Percentiles rank a stretch among this genome's conserved stretches.
Evolutionary conservation across 2,888 invertebrate genomes (phyloP).

Genomic region (Caprella mutica): DNA sequence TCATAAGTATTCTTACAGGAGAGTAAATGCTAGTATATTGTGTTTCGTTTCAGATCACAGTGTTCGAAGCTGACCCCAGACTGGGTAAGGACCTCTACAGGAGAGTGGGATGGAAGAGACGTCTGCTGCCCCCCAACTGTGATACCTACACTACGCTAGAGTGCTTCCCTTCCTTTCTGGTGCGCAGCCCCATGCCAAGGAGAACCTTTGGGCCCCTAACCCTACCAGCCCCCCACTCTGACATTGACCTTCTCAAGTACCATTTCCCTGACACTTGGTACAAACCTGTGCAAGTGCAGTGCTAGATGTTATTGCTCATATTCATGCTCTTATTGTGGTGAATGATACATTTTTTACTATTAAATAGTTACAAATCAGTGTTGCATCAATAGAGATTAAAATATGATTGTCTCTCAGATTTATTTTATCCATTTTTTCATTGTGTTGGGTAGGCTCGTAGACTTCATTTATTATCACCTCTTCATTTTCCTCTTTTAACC

Average conservation of each 20-base stretch:
- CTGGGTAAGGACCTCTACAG: slow-evolving; percentile 39
- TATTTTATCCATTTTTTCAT: too few relatives aligned
- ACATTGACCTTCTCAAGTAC: slow-evolving; percentile 50
- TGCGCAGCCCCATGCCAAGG: slow-evolving; percentile 44
- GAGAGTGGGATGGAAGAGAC: slow-evolving; percentile 47
- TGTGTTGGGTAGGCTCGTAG: too few relatives aligned
- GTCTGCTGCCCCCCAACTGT: slow-evolving; percentile 47
- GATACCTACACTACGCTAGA: slow-evolving; percentile 45
- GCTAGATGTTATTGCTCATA: too few relatives aligned
- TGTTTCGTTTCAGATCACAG: slow-evolving; percentile 42
- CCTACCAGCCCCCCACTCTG: slow-evolving; percentile 48
- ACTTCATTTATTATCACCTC: too few relatives aligned
- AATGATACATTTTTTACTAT: too few relatives aligned
- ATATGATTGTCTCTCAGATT: too few relatives aligned
- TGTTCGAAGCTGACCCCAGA: slow-evolving; percentile 45
- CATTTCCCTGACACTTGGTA: slow-evolving; percentile 50
- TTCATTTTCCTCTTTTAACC: too few relatives aligned
- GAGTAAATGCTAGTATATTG: too few relatives aligned
- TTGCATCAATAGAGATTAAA: too few relatives aligned
- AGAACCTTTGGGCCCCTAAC: slow-evolving; percentile 44
- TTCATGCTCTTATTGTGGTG: too few relatives aligned
- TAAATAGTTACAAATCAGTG: too few relatives aligned
- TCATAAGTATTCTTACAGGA: too few relatives aligned
- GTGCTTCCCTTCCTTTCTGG: slow-evolving; percentile 47
- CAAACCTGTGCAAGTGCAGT: slow-evolving; percentile 35